Percentiles rank a stretch among this genome's conserved stretches.
Conservation (phyloP, 2,888 invertebrate species). For the Melipona bicolor region DNA sequence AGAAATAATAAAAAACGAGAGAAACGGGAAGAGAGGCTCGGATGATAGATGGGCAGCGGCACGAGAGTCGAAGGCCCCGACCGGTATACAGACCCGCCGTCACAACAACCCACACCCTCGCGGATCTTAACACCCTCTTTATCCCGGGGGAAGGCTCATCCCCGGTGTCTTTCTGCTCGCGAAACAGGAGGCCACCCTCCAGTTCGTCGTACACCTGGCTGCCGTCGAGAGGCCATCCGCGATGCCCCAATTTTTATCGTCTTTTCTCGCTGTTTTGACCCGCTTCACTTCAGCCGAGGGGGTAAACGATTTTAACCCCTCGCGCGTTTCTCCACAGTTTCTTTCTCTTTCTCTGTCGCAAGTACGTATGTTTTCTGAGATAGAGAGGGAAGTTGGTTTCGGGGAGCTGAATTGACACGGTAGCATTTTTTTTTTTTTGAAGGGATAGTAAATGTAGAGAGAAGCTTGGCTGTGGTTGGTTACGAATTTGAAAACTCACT, state of each 20-base stretch:
- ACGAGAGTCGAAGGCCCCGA: constrained; percentile 73
- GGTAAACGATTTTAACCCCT: constrained; percentile 27
- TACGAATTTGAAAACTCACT: not conserved
- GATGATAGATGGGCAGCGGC: constrained; percentile 77
- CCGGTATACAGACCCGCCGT: constrained; percentile 76
- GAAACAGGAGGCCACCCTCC: constrained; percentile 70
- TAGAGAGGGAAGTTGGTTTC: not conserved
- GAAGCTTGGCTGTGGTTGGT: too few species aligned
- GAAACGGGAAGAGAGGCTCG: constrained; percentile 55
- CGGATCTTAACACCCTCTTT: constrained; percentile 78
- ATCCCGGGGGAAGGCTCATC: constrained; percentile 76
- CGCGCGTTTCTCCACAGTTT: not conserved
- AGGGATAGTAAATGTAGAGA: too few species aligned
- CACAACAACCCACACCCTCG: constrained; percentile 79
- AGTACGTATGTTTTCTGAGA: not conserved
- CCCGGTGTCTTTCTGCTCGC: constrained; percentile 73
- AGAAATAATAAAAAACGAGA: not conserved
- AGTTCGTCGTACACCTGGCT: constrained; percentile 77
- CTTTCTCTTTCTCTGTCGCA: too few species aligned
- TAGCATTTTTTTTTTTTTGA: not conserved
- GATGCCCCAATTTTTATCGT: constrained; percentile 75
- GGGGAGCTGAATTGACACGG: not conserved
- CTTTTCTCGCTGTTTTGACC: constrained; percentile 69
- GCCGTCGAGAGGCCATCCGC: constrained; percentile 64
- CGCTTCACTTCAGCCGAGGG: constrained; percentile 60